Evolutionary conservation across 2,797 vertebrate genomes (phyloP).

Genomic region (Malurus leucopterus): DNA sequence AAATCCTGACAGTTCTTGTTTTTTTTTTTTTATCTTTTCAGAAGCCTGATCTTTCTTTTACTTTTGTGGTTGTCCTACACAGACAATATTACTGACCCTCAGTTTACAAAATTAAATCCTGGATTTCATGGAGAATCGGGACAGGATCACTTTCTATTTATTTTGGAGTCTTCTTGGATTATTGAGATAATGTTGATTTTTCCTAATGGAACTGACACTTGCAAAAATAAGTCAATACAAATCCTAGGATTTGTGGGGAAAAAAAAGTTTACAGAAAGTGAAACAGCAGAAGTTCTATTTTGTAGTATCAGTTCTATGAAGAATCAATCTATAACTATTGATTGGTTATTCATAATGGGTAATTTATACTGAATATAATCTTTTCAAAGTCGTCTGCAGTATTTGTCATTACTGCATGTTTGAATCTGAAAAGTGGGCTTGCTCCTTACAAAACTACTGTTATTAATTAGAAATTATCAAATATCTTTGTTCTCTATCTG

Average conservation of each 20-base stretch:
- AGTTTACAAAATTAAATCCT: slow-evolving; percentile 1
- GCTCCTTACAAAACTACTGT: background rate
- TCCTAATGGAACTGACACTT: background rate
- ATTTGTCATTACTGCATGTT: background rate
- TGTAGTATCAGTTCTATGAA: background rate
- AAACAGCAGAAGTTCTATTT: background rate
- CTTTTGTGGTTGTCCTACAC: background rate
- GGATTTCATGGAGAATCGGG: background rate
- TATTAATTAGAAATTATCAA: background rate
- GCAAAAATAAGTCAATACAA: background rate
- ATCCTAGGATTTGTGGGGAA: background rate
- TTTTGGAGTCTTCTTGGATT: background rate
- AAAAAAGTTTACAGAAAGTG: background rate
- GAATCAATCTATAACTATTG: too few relatives aligned
- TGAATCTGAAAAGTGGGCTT: background rate
- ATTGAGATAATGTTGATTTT: background rate
- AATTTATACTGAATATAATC: background rate
- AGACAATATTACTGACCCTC: background rate
- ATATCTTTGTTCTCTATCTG: background rate
- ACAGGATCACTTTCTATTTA: background rate
- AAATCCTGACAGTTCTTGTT: background rate
- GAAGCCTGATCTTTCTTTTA: background rate
- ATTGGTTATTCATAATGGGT: background rate
- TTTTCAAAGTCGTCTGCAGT: background rate
- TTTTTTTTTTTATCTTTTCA: background rate